Base-by-base conservation (phyloP, 2,888 invertebrate genomes). In the Papilio elwesi region DNA sequence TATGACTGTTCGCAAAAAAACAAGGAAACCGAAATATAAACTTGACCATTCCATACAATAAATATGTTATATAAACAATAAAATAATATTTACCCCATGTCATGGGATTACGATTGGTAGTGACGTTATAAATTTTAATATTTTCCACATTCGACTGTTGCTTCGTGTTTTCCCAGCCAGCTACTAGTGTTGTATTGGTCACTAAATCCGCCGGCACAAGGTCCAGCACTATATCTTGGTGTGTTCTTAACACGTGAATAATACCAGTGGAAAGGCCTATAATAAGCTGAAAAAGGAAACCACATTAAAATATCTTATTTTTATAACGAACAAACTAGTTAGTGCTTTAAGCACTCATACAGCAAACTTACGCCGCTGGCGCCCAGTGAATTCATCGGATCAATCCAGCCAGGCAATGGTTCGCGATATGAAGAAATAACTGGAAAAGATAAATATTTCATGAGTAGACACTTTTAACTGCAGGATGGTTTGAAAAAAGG, bases 101-200 rank as follows among this genome's bases (percentile, higher is more conserved):
- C 4, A 55, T 6, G 7, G 70, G 53, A 47, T 48, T 70, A 5
- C 70, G 70, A 62, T 70, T 64, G 36, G 53, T 64, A 5, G 64
- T 64, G 11, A 70, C 64, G n/a, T 70, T 64, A 36, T 70, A 70
- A 55, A 70, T 70, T 26, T 55, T 64, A 12, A 64, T 70, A 12
- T 64, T 36, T 9, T 36, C 70, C 9, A 11, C n/a, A 2, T 70
- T 53, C 2, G 55, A 26, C 53, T 70, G 63, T 38, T 53, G 48
- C 36, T 55, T 70, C 5, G 70, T 48, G 11, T 52, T 70, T 36
- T 64, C 64, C 48, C 70, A 64, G 36, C n/a, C 55, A 47, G 64
- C 64, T 10, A 47, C 51, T 47, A 70, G 26, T 6, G 47, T 12
- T 7, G 47, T 48, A 15, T 70, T 70, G 12, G 36, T 55, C 10